These are phyloP conservation scores for Drosophila pallidifrons DNA, from an alignment of 1,140 invertebrate genomes.

Conservation along the genomic window DNA sequence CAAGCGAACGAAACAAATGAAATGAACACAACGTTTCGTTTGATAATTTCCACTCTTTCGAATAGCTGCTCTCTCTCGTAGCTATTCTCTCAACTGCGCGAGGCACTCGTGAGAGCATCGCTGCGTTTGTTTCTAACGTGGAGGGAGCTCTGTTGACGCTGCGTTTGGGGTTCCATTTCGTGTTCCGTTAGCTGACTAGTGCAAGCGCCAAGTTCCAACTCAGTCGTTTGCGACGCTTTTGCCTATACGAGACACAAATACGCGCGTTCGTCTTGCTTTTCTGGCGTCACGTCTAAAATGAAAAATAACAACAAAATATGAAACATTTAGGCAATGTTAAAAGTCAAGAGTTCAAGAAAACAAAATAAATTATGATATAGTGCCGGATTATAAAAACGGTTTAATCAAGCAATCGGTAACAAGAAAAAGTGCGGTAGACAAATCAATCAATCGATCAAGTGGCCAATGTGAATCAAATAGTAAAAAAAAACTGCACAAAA, in stretches of 20 bases:
- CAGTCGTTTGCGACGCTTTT: conserved; percentile 73
- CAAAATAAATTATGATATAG: conserved; percentile 12
- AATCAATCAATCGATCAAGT: conserved; percentile 46
- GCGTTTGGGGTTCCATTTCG: conserved; percentile 58
- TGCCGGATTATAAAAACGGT: not conserved
- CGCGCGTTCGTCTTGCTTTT: conserved; percentile 30
- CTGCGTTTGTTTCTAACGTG: conserved; percentile 47
- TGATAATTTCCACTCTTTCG: conserved; percentile 16
- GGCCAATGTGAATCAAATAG: conserved; percentile 31
- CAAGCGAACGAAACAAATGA: conserved; percentile 36
- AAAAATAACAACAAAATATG: conserved; percentile 63
- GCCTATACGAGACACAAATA: conserved; percentile 47
- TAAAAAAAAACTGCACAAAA: conserved; percentile 38
- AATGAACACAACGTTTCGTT: conserved; percentile 44
- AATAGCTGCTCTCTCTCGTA: conserved; percentile 7
- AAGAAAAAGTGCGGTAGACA: conserved; percentile 26
- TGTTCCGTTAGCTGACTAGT: conserved; percentile 36
- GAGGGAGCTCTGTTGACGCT: conserved; percentile 47
- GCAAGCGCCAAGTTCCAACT: conserved; percentile 45
- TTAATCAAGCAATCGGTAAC: conserved; percentile 30
- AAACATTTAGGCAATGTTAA: conserved; percentile 32
- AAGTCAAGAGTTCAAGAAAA: conserved; percentile 48
- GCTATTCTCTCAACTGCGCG: conserved; percentile 14
- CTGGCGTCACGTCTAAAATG: conserved; percentile 19
- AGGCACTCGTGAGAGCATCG: conserved; percentile 10